Conservation (phyloP, 2,888 invertebrate genomes). For the Clunio marinus region DNA sequence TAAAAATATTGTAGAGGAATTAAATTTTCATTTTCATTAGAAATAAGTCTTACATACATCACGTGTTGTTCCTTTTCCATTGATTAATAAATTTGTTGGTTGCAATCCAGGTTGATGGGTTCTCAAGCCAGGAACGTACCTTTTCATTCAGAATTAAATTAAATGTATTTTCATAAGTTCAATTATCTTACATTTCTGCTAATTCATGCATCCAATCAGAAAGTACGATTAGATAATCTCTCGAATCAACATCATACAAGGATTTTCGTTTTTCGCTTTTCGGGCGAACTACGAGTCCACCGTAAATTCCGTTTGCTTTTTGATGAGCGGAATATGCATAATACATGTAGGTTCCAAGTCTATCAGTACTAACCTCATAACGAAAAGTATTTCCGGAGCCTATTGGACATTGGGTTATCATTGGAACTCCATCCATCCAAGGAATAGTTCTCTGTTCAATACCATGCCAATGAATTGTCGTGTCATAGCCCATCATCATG, state of each 20-base stretch:
- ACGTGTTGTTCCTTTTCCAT: constrained; percentile 45
- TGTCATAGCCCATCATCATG: constrained; percentile 66
- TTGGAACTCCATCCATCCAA: constrained; percentile 68
- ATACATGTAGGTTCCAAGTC: constrained; percentile 78
- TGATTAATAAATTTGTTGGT: constrained; percentile 45
- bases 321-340: constrained; percentile 64
- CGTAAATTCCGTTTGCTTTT: constrained; percentile 75
- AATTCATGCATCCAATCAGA: constrained; percentile 70
- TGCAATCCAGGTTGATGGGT: constrained; percentile 42
- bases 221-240: constrained; percentile 65
- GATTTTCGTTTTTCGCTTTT: constrained; percentile 57
- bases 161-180: too few relatives aligned
- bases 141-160: constrained; percentile 66
- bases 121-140: constrained; percentile 45
- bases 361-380: constrained; percentile 65
- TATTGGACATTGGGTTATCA: constrained; percentile 78
- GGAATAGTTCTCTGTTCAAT: constrained; percentile 70
- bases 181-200: too few relatives aligned
- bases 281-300: constrained; percentile 66
- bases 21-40: too few relatives aligned
- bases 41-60: constrained; percentile 43
- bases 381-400: constrained; percentile 62
- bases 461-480: constrained; percentile 87
- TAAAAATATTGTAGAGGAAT: too few relatives aligned
- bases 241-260: constrained; percentile 68